phyloP scores from a whole-genome alignment of 1,140 invertebrate genomes.

The Neodiprion lecontei region DNA sequence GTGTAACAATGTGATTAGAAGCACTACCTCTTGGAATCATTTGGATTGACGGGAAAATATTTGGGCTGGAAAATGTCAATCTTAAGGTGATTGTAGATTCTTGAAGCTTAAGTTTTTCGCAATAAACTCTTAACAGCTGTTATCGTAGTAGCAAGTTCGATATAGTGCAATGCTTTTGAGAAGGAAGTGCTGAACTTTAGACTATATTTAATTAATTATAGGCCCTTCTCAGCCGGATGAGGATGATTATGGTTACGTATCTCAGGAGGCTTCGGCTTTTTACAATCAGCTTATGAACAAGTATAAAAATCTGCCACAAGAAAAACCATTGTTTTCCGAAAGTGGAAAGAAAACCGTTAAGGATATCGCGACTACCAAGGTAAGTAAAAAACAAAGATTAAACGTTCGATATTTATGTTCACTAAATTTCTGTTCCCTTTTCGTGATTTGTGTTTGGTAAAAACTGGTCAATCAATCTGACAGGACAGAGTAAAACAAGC shows the following conservation, averaged over 20 bases:
- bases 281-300: constrained; percentile 87
- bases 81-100: no score
- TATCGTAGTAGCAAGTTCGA: no score
- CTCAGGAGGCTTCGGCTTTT: constrained; percentile 78
- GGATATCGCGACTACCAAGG: constrained; percentile 62
- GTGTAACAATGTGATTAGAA: no score
- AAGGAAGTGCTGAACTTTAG: no score
- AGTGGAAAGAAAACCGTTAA: constrained; percentile 55
- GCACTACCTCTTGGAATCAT: no score
- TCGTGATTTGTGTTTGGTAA: neutral
- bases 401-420: neutral
- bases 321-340: constrained; percentile 59
- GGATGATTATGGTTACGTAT: constrained; percentile 90
- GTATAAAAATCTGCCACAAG: constrained; percentile 74
- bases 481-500: constrained; percentile 76
- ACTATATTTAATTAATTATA: constrained; percentile 33
- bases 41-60: no score
- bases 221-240: constrained; percentile 82
- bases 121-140: no score
- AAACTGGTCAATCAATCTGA: constrained; percentile 23
- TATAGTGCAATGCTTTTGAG: no score
- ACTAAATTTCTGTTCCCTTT: neutral
- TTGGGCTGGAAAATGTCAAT: no score
- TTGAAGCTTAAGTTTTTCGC: no score
- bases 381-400: constrained; percentile 33